phyloP scores from a whole-genome alignment of 2,113 vertebrate genomes.

The Microcebus griseorufus region DNA sequence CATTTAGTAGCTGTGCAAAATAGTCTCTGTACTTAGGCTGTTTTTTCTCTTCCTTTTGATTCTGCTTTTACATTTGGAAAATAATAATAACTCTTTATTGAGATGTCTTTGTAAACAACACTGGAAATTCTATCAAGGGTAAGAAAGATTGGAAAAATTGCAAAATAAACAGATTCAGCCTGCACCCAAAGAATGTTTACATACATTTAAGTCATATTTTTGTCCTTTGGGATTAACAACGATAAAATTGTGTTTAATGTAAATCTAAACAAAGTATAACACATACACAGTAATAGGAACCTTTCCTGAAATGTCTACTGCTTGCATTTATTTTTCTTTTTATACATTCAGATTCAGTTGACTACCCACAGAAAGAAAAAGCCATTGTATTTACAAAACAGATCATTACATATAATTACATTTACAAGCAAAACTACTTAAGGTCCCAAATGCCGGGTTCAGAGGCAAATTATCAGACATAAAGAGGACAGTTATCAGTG shows the following conservation, averaged over 20 bases:
- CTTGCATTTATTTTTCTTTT: neutral
- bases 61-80: neutral
- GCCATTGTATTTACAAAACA: conserved; percentile 42
- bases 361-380: conserved; percentile 11
- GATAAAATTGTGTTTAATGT: neutral
- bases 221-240: neutral
- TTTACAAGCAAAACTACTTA: neutral
- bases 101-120: neutral
- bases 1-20: neutral
- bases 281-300: neutral
- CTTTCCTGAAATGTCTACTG: neutral
- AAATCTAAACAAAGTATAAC: neutral
- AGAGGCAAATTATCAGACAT: neutral
- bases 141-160: neutral
- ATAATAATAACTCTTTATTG: neutral
- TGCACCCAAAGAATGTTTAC: neutral
- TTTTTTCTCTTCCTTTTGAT: neutral
- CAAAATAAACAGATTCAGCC: neutral
- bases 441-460: neutral
- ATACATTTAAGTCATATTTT: neutral
- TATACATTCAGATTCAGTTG: neutral
- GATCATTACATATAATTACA: conserved; percentile 50
- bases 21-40: too few species aligned
- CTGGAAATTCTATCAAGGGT: neutral
- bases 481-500: neutral